phyloP scores from a whole-genome alignment of 2,797 vertebrate species.

The Tapirus indicus region DNA sequence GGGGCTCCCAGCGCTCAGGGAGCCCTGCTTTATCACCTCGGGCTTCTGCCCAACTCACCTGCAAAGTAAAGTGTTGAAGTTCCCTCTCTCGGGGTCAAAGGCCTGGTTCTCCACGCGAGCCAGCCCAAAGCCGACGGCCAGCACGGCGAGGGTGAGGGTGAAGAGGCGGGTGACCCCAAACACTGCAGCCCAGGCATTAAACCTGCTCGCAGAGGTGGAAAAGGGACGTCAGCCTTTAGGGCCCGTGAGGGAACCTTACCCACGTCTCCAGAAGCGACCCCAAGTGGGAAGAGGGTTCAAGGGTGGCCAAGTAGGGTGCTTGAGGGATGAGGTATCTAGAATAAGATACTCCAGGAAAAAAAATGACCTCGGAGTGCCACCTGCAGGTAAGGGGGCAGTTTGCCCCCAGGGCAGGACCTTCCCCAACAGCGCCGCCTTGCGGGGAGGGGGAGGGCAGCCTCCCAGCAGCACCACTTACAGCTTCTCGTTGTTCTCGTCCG shows the following conservation, averaged over 20 bases:
- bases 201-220: slow-evolving; percentile 87
- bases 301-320: not conserved
- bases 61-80: slow-evolving; percentile 96
- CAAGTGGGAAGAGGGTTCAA: not conserved
- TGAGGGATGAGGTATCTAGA: not conserved
- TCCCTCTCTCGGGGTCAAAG: slow-evolving; percentile 94
- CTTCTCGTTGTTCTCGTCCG: slow-evolving; percentile 97
- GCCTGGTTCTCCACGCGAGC: slow-evolving; percentile 94
- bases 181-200: slow-evolving; percentile 95
- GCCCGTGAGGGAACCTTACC: not conserved
- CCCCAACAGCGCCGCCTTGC: accelerated
- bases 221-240: not conserved
- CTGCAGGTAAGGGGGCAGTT: not conserved
- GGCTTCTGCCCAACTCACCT: slow-evolving; percentile 89
- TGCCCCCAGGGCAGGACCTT: too few species aligned
- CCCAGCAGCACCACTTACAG: slow-evolving; percentile 90
- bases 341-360: not conserved
- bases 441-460: not conserved
- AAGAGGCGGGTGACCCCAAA: slow-evolving; percentile 96
- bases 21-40: not conserved
- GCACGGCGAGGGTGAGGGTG: slow-evolving; percentile 96
- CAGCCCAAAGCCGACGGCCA: slow-evolving; percentile 96
- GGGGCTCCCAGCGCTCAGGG: not conserved
- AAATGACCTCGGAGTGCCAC: accelerated
- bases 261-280: not conserved